These are phyloP conservation scores for Crepidodera aurea DNA, from an alignment of 2,888 invertebrate species.

Conservation along the genomic window DNA sequence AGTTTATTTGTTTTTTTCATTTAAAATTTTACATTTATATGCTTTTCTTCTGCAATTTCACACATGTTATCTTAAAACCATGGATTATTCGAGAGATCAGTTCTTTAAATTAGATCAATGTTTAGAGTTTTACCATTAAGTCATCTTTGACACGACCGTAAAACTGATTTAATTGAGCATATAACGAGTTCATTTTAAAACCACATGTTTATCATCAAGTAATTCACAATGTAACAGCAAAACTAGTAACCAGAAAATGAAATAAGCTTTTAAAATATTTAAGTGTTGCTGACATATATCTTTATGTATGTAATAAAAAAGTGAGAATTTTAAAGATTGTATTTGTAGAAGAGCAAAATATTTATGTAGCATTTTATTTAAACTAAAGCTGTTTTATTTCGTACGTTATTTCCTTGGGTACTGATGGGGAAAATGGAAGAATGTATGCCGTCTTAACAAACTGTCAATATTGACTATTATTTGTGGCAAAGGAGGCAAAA, in stretches of 20 bases:
- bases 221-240: conserved; percentile 20
- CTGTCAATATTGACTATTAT: too few relatives aligned
- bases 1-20: too few relatives aligned
- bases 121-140: conserved; percentile 19
- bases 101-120: conserved; percentile 18
- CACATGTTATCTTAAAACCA: conserved; percentile 8
- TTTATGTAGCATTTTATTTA: too few relatives aligned
- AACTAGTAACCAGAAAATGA: conserved; percentile 20
- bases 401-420: too few relatives aligned
- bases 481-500: too few relatives aligned
- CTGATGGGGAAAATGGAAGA: too few relatives aligned
- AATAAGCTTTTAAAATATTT: conserved; percentile 28
- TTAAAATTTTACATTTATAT: too few relatives aligned
- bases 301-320: conserved; percentile 16
- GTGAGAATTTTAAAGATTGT: conserved; percentile 1
- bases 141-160: conserved; percentile 22
- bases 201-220: conserved; percentile 42
- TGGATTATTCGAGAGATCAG: background rate
- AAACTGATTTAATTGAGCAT: conserved; percentile 17
- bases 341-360: background rate
- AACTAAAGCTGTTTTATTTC: too few relatives aligned
- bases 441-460: too few relatives aligned
- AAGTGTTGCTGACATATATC: conserved; percentile 19
- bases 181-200: conserved; percentile 32
- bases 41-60: background rate